Evolutionary conservation across 2,797 vertebrate species (phyloP).

Genomic region (Crypturellus tataupa): DNA sequence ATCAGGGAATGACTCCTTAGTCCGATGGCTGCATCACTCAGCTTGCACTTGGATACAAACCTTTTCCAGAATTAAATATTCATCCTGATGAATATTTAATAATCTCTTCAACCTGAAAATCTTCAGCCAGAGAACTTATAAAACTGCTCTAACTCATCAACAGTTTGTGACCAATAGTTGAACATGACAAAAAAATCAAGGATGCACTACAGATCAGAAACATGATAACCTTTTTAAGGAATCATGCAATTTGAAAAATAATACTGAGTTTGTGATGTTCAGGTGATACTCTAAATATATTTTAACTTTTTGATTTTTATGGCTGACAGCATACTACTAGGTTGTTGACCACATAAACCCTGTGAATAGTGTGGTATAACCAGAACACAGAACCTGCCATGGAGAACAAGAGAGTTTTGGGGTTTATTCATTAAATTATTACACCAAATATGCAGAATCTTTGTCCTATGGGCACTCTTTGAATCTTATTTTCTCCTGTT

Average conservation of each 20-base stretch:
- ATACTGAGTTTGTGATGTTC: background rate
- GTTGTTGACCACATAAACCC: background rate
- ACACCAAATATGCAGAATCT: background rate
- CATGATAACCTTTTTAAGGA: background rate
- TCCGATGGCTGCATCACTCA: background rate
- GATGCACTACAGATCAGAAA: slow-evolving; percentile 1
- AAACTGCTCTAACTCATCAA: background rate
- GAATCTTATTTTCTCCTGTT: background rate
- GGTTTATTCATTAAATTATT: background rate
- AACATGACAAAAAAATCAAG: background rate
- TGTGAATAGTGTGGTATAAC: background rate
- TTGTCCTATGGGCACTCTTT: background rate
- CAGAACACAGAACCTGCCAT: background rate
- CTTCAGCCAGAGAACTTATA: background rate
- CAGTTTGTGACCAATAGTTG: background rate
- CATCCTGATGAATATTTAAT: background rate
- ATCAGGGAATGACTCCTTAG: background rate
- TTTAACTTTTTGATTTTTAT: background rate
- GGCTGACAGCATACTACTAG: background rate
- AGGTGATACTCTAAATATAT: background rate
- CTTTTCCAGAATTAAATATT: background rate
- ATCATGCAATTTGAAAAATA: slow-evolving; percentile 7
- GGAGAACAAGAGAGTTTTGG: background rate
- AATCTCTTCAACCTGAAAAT: background rate
- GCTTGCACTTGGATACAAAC: background rate